phyloP scores from a whole-genome alignment of 2,888 invertebrate genomes.

The Terebella lapidaria region DNA sequence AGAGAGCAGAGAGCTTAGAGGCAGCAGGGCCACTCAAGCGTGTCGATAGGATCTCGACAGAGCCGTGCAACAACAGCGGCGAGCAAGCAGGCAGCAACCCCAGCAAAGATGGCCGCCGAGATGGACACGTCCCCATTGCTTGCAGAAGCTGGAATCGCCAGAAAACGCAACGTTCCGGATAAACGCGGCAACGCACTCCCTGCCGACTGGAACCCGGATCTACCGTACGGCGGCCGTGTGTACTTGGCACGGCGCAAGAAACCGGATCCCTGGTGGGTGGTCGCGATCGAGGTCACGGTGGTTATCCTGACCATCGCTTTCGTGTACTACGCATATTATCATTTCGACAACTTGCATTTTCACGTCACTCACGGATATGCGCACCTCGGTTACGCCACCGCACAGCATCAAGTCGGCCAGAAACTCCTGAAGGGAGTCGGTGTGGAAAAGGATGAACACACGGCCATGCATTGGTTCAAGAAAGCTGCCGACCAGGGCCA shows the following conservation, averaged over 20 bases:
- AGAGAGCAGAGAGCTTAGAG: too few species aligned
- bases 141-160: too few species aligned
- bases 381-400: constrained; percentile 52
- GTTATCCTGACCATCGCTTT: constrained; percentile 26
- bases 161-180: too few species aligned
- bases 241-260: constrained; percentile 53
- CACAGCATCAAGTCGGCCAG: constrained; percentile 55
- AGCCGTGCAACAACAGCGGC: too few species aligned
- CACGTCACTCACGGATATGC: constrained; percentile 54
- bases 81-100: too few species aligned
- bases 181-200: too few species aligned
- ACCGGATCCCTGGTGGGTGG: constrained; percentile 43
- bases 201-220: constrained; percentile 41
- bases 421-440: constrained; percentile 55
- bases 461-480: constrained; percentile 56
- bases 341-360: constrained; percentile 54
- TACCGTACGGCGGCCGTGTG: constrained; percentile 55
- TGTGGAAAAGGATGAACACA: constrained; percentile 50
- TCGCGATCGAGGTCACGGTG: constrained; percentile 7
- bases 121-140: too few species aligned
- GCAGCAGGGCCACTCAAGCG: too few species aligned
- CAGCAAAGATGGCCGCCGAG: too few species aligned
- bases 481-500: constrained; percentile 58
- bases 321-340: constrained; percentile 50
- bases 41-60: too few species aligned